Evolutionary conservation across 37 sponge, comb jelly and placozoan genomes (phyloP), one percentile per base, ranked within the genome.

Genomic region (Cladorhizidae sp.): DNA sequence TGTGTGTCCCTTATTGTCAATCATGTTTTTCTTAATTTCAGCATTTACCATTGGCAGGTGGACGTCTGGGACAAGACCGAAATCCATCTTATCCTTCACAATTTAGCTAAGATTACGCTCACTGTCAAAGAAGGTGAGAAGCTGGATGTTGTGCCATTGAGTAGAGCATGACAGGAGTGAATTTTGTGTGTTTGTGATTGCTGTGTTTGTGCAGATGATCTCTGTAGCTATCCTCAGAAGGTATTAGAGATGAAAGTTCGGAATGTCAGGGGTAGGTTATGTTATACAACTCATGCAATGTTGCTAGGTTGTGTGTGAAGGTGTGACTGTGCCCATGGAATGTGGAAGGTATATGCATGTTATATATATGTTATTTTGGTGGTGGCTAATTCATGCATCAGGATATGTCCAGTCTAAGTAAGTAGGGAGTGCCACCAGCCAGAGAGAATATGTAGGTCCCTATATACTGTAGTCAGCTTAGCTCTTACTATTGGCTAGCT

Each of bases 41-140:
- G 67, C 17, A 29, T 31, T 3, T 65, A 65, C 12, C 67, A 65
- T 11, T 65, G 67, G 67, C 32, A 65, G 32, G 67, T 65, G 67
- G 67, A 65, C 35, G 7, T 25, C 17, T 65, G 67, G 67, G 32
- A 65, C 67, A 65, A 32, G 35, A 31, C 67, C 26, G 32, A 2
- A 2, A 31, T 65, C 36, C 2, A 17, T 32, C 7, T 65, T 12
- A 33, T 12, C 36, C 20, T 65, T 32, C 36, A 65, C 67, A 65
- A 65, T 31, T 65, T 36, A 14, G 67, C 67, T 17, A 65, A 65
- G 31, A 65, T 65, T 31, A 32, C 67, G 2, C 7, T 65, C 67
- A 65, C 67, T 33, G 17, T 65, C 2, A 21, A 58, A 5, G 59
- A 58, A 58, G 59, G 59, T 58, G 26, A 5, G 26, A 58, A 9